Conservation (phyloP, 2,888 invertebrate genomes). For the Auanema sp. region DNA sequence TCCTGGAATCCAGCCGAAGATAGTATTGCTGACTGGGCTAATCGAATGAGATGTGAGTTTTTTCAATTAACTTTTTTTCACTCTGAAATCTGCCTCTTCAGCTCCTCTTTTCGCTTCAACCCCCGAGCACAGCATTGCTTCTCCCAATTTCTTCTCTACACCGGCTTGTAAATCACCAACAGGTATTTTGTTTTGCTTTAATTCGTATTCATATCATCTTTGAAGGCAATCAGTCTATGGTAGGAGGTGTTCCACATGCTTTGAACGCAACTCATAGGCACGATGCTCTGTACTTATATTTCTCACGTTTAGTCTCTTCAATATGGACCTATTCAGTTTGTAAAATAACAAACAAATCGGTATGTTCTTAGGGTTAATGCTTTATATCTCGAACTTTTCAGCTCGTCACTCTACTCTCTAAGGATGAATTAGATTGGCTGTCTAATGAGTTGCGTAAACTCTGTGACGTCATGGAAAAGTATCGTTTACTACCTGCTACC, state of each 20-base stretch:
- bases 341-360: constrained; percentile 26
- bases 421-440: constrained; percentile 29
- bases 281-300: constrained; percentile 87
- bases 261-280: constrained; percentile 78
- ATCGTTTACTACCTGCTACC: constrained; percentile 44
- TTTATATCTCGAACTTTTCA: constrained; percentile 9
- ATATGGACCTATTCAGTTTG: constrained; percentile 75
- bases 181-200: constrained; percentile 3
- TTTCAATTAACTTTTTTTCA: background rate
- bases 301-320: constrained; percentile 80
- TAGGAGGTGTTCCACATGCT: background rate
- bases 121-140: constrained; percentile 22
- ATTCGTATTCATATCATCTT: background rate
- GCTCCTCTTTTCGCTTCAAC: constrained; percentile 46
- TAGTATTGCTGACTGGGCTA: constrained; percentile 44
- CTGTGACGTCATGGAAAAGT: constrained; percentile 42
- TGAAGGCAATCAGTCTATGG: constrained; percentile 23
- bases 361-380: constrained; percentile 6
- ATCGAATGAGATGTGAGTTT: constrained; percentile 29
- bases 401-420: constrained; percentile 19
- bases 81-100: constrained; percentile 20
- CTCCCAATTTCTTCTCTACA: constrained; percentile 18
- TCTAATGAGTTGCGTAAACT: constrained; percentile 27
- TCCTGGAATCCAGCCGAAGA: constrained; percentile 41
- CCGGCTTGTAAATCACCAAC: constrained; percentile 23